Evolutionary conservation across 2,113 vertebrate genomes (phyloP).

Genomic region (Microcebus ravelobensis): DNA sequence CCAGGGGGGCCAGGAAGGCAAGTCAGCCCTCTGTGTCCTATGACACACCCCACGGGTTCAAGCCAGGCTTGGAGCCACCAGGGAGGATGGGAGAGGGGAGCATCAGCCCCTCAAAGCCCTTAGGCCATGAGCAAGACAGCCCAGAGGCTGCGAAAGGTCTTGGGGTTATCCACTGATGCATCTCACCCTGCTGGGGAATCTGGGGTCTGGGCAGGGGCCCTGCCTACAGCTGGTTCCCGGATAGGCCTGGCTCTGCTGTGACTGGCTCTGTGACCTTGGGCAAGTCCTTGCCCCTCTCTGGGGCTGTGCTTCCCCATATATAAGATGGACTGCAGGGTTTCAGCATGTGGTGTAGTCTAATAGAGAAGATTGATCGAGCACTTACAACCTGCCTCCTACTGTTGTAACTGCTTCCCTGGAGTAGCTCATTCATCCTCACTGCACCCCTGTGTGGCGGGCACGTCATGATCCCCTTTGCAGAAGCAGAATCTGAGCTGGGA

Average conservation of each 20-base stretch:
- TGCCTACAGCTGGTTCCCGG: neutral
- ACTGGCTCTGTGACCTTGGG: conserved; percentile 4
- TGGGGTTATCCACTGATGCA: neutral
- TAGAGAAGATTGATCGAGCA: neutral
- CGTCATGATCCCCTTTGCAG: neutral
- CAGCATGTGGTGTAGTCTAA: neutral
- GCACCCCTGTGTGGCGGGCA: neutral
- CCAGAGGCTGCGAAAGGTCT: neutral
- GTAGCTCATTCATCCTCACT: neutral
- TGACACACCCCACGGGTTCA: neutral
- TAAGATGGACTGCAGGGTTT: neutral
- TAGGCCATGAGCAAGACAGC: neutral
- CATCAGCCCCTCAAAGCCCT: neutral
- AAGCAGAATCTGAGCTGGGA: neutral
- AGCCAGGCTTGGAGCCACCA: neutral
- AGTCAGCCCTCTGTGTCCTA: neutral
- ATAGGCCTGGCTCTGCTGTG: neutral
- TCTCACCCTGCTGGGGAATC: neutral
- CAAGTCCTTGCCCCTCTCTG: neutral
- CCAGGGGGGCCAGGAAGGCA: neutral
- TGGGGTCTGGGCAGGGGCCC: neutral
- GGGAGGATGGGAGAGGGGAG: neutral
- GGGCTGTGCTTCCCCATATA: neutral
- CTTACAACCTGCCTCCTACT: neutral
- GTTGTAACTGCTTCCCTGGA: neutral